Percentiles rank a stretch among this genome's conserved stretches.
Conservation (phyloP, 2,797 vertebrate species). For the Apogon talboti region DNA sequence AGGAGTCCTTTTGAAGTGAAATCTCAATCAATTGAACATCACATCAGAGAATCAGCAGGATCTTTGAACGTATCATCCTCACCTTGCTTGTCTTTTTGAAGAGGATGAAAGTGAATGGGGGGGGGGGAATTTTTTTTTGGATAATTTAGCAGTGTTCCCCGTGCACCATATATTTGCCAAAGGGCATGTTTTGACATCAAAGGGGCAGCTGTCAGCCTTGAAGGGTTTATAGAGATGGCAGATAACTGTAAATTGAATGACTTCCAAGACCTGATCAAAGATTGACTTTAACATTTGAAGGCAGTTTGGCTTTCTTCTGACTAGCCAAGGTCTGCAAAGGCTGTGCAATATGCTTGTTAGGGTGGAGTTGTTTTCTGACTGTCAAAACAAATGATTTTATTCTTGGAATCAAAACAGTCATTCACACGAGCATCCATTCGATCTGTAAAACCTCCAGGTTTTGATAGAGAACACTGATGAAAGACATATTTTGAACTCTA, state of each 20-base stretch:
- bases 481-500: neutral
- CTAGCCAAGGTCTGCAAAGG: conserved; percentile 40
- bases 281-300: conserved; percentile 53
- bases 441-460: neutral
- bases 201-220: conserved; percentile 78
- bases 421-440: neutral
- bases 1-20: conserved; percentile 65
- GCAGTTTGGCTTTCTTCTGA: conserved; percentile 53
- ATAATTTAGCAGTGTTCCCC: conserved; percentile 71
- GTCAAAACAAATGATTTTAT: neutral
- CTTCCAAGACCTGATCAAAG: conserved; percentile 79
- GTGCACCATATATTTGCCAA: conserved; percentile 71
- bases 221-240: conserved; percentile 70
- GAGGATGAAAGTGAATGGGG: conserved; percentile 72
- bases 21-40: conserved; percentile 70
- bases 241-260: conserved; percentile 72
- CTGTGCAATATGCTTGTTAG: conserved; percentile 24
- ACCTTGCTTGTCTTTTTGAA: conserved; percentile 68
- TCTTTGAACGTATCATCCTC: conserved; percentile 62
- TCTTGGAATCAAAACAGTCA: conserved; percentile 2
- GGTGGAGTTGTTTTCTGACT: conserved; percentile 7
- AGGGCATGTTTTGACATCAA: conserved; percentile 84
- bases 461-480: neutral
- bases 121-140: conserved; percentile 48
- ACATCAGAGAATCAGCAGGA: conserved; percentile 47